Conservation (phyloP, 2,113 vertebrate genomes). For the Crotalus horridus region DNA sequence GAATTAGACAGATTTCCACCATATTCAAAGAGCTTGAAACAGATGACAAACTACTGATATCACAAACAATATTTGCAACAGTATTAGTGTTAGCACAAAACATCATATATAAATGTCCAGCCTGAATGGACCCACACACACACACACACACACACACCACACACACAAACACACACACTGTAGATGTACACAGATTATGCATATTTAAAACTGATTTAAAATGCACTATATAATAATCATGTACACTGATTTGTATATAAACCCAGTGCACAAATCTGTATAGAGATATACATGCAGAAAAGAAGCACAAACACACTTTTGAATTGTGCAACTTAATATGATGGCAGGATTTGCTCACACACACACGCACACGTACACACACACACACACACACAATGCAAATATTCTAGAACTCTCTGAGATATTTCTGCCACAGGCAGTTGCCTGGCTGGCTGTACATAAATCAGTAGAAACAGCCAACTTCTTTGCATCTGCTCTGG, state of each 20-base stretch:
- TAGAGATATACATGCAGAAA: not conserved
- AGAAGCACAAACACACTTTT: not conserved
- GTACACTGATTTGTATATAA: not conserved
- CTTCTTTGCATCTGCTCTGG: not conserved
- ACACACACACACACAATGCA: not conserved
- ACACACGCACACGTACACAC: not conserved
- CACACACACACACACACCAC: not conserved
- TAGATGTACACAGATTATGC: not conserved
- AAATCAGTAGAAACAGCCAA: conserved; percentile 4
- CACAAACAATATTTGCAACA: no score
- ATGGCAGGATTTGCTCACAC: not conserved
- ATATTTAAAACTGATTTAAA: not conserved
- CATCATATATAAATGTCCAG: no score
- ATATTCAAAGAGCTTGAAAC: not conserved
- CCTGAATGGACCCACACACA: no score
- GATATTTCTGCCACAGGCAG: conserved; percentile 3
- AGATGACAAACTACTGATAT: not conserved
- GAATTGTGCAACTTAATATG: not conserved
- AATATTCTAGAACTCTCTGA: not conserved
- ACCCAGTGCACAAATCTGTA: not conserved
- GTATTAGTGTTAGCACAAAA: not conserved
- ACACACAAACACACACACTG: not conserved
- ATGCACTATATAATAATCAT: not conserved
- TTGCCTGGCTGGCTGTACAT: not conserved
- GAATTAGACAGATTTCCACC: not conserved